Percentiles rank a stretch among this genome's conserved stretches.
Conservation (phyloP, 2,113 vertebrate genomes). For the Tyrannus savana region DNA sequence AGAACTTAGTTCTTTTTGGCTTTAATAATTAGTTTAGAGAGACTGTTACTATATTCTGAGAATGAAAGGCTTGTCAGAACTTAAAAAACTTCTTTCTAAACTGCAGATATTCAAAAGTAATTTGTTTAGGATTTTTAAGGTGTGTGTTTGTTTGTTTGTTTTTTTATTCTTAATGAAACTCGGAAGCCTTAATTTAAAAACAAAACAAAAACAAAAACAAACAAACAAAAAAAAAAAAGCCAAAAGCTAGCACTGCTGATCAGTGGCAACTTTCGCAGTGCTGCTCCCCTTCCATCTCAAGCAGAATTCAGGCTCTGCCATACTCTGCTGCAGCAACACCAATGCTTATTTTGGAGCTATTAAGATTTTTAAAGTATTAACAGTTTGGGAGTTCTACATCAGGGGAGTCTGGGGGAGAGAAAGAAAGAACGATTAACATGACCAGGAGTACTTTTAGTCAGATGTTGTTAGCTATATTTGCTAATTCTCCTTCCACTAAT, state of each 20-base stretch:
- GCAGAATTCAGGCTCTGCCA: not conserved
- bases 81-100: not conserved
- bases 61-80: not conserved
- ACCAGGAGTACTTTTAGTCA: not conserved
- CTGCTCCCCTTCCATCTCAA: not conserved
- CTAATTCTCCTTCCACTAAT: not conserved
- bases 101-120: not conserved
- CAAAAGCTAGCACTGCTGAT: not conserved
- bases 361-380: not conserved
- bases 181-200: not conserved
- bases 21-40: not conserved
- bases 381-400: not conserved
- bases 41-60: not conserved
- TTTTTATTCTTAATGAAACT: not conserved
- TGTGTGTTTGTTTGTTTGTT: no score
- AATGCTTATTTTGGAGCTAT: not conserved
- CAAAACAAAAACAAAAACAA: not conserved
- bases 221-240: not conserved
- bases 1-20: not conserved
- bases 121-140: not conserved
- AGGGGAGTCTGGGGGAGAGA: not conserved
- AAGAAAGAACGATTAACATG: not conserved
- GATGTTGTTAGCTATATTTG: not conserved
- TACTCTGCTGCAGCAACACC: not conserved
- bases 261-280: not conserved